Percentiles rank a stretch among this genome's conserved stretches.
Conservation (phyloP, 2,888 invertebrate species). For the Plutella xylostella region DNA sequence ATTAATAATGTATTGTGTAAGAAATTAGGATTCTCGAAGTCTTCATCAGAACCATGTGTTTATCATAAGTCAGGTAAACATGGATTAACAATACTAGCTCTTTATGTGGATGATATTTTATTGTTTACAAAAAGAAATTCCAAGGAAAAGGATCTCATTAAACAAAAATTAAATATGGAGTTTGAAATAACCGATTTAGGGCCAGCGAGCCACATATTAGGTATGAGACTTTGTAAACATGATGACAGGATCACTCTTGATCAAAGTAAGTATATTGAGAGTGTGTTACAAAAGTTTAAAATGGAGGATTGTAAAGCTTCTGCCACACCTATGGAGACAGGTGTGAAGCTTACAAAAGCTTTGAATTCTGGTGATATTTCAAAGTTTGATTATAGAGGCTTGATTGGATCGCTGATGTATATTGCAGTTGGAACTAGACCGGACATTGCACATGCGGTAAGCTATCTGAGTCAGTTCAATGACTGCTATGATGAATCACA, state of each 20-base stretch:
- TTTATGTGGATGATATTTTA: too few relatives aligned
- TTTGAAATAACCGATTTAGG: not conserved
- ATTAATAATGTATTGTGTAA: constrained; percentile 10
- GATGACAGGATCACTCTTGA: constrained; percentile 3
- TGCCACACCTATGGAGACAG: constrained; percentile 2
- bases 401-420: not conserved
- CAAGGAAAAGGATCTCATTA: not conserved
- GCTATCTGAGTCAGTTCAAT: constrained; percentile 4
- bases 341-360: not conserved
- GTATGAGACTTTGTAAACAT: not conserved
- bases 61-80: constrained; percentile 1
- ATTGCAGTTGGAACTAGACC: not conserved
- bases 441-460: not conserved
- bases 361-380: not conserved
- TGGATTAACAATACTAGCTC: constrained; percentile 4
- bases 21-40: constrained; percentile 9
- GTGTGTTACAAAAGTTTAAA: constrained; percentile 2
- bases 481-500: not conserved
- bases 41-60: constrained; percentile 13
- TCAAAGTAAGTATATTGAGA: constrained; percentile 4
- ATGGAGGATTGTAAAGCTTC: constrained; percentile 4
- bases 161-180: not conserved
- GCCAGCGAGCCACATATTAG: not conserved
- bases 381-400: not conserved
- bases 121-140: not conserved